These are phyloP conservation scores for Chesias legatella DNA, from an alignment of 2,888 invertebrate species.

Conservation along the genomic window DNA sequence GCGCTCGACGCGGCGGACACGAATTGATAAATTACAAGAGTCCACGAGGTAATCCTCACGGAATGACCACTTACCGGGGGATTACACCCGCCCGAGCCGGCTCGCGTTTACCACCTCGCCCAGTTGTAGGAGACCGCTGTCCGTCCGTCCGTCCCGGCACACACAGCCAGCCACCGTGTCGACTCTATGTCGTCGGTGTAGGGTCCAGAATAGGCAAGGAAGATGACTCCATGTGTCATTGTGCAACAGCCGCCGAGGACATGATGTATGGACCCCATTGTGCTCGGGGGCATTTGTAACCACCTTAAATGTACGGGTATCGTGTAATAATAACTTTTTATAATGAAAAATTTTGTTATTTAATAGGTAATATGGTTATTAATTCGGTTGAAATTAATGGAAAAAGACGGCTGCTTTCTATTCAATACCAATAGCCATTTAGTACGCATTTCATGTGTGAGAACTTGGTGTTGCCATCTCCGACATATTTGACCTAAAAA, in stretches of 20 bases:
- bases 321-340: slow-evolving; percentile 55
- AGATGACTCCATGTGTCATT: slow-evolving; percentile 6
- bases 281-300: slow-evolving; percentile 45
- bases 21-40: slow-evolving; percentile 68
- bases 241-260: slow-evolving; percentile 21
- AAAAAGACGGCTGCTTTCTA: slow-evolving; percentile 3
- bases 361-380: slow-evolving; percentile 46
- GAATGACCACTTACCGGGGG: slow-evolving; percentile 60
- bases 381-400: slow-evolving; percentile 29
- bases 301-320: slow-evolving; percentile 47
- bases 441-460: too few species aligned
- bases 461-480: too few species aligned
- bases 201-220: slow-evolving; percentile 17
- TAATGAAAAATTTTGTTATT: slow-evolving; percentile 58
- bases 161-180: background rate
- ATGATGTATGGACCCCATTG: slow-evolving; percentile 54
- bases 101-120: slow-evolving; percentile 33
- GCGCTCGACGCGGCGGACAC: slow-evolving; percentile 21
- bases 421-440: too few species aligned
- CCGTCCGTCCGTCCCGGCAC: slow-evolving; percentile 1
- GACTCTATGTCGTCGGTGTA: slow-evolving; percentile 8
- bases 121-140: slow-evolving; percentile 1
- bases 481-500: too few species aligned
- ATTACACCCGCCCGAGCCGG: slow-evolving; percentile 48
- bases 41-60: slow-evolving; percentile 60